phyloP scores from a whole-genome alignment of 2,113 vertebrate species.

The Periophthalmodon schlosseri region DNA sequence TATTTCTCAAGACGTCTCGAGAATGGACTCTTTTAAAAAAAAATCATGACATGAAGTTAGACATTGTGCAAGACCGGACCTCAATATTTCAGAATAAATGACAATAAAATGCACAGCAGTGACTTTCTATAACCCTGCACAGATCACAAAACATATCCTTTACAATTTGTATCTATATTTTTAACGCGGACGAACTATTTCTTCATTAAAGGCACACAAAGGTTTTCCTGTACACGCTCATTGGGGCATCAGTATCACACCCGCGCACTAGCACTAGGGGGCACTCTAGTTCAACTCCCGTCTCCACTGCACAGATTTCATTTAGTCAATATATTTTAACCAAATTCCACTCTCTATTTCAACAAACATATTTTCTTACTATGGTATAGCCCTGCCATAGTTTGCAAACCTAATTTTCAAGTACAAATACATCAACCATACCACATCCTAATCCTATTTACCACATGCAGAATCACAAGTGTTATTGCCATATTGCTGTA shows the following conservation, averaged over 20 bases:
- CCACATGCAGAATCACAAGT: too few relatives aligned
- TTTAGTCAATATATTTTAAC: neutral
- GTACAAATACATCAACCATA: neutral
- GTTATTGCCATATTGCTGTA: too few relatives aligned
- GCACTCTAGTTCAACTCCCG: conserved; percentile 24
- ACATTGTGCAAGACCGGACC: neutral
- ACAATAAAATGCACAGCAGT: neutral
- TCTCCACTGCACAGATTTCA: neutral
- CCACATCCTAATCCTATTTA: neutral
- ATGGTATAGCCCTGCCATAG: neutral
- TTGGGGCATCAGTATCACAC: neutral
- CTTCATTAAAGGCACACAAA: neutral
- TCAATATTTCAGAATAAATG: neutral
- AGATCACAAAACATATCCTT: too few relatives aligned
- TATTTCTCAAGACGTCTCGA: neutral
- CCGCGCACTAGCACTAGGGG: conserved; percentile 35
- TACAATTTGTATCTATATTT: too few relatives aligned
- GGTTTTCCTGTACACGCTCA: conserved; percentile 16
- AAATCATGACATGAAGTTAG: conserved; percentile 29
- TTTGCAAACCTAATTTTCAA: neutral
- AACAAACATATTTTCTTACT: neutral
- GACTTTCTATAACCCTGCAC: neutral
- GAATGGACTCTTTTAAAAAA: neutral
- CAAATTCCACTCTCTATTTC: neutral
- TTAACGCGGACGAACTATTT: too few relatives aligned